phyloP scores from a whole-genome alignment of 2,113 vertebrate genomes.

The Xiphophorus maculatus region DNA sequence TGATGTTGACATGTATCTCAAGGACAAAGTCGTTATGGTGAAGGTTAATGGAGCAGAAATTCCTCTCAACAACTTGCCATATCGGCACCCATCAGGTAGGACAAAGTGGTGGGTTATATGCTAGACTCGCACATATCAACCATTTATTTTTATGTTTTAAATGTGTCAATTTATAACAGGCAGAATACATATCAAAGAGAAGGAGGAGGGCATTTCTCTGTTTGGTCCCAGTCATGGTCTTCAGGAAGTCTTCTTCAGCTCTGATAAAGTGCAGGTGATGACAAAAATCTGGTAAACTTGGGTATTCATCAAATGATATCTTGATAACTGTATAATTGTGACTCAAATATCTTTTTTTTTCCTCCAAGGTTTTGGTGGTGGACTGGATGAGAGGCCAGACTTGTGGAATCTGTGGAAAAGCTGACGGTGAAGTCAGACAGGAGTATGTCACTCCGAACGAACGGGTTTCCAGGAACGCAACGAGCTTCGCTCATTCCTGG shows the following conservation, averaged over 20 bases:
- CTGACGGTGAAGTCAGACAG: slow-evolving; percentile 78
- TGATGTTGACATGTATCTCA: slow-evolving; percentile 56
- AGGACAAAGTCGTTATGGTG: slow-evolving; percentile 24
- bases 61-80: slow-evolving; percentile 54
- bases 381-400: slow-evolving; percentile 86
- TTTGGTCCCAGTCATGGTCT: slow-evolving; percentile 64
- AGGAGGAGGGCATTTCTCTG: slow-evolving; percentile 55
- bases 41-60: slow-evolving; percentile 67
- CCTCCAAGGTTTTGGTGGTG: slow-evolving; percentile 76
- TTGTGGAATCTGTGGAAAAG: slow-evolving; percentile 84
- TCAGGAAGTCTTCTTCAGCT: slow-evolving; percentile 65
- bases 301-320: not conserved
- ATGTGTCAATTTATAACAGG: slow-evolving; percentile 36
- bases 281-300: not conserved
- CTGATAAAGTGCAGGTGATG: slow-evolving; percentile 51
- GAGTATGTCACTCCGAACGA: slow-evolving; percentile 80
- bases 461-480: slow-evolving; percentile 67
- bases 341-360: not conserved
- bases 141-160: not conserved
- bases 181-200: slow-evolving; percentile 54
- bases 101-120: not conserved
- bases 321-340: not conserved
- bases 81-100: slow-evolving; percentile 61
- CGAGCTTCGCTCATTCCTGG: slow-evolving; percentile 84
- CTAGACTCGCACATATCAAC: slow-evolving; percentile 34